These are phyloP conservation scores for Zenarchopterus dispar DNA, from an alignment of 2,797 vertebrate genomes.

Conservation along the genomic window DNA sequence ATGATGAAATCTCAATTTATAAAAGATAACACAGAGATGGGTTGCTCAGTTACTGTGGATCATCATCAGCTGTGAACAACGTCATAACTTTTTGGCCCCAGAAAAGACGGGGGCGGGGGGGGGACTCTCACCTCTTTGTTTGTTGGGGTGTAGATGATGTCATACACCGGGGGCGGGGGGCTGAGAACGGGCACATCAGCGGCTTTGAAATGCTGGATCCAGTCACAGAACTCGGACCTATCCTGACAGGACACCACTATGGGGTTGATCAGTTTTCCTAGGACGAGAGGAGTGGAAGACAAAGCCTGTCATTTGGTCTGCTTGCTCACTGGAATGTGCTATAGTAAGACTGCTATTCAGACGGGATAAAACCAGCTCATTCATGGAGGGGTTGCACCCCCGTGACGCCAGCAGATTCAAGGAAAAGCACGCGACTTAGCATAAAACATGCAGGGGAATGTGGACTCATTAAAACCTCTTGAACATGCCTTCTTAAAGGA, in stretches of 20 bases:
- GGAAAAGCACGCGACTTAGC: constrained; percentile 48
- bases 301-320: constrained; percentile 69
- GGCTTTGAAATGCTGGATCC: constrained; percentile 84
- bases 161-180: constrained; percentile 85
- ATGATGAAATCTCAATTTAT: too few relatives aligned
- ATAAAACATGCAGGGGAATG: constrained; percentile 56
- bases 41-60: constrained; percentile 7
- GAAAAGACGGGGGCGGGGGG: too few relatives aligned
- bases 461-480: constrained; percentile 39
- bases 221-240: constrained; percentile 80
- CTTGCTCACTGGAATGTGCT: constrained; percentile 76
- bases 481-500: constrained; percentile 18
- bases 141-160: constrained; percentile 88
- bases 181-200: constrained; percentile 81
- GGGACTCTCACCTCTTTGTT: constrained; percentile 78
- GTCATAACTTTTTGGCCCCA: constrained; percentile 11
- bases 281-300: constrained; percentile 58
- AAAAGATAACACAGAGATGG: too few relatives aligned
- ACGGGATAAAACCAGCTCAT: constrained; percentile 70
- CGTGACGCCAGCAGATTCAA: constrained; percentile 60
- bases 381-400: constrained; percentile 62
- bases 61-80: constrained; percentile 14
- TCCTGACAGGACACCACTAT: constrained; percentile 84
- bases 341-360: constrained; percentile 66
- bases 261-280: constrained; percentile 87